Conservation (phyloP, 2,888 invertebrate genomes). For the Melieria omissa region DNA sequence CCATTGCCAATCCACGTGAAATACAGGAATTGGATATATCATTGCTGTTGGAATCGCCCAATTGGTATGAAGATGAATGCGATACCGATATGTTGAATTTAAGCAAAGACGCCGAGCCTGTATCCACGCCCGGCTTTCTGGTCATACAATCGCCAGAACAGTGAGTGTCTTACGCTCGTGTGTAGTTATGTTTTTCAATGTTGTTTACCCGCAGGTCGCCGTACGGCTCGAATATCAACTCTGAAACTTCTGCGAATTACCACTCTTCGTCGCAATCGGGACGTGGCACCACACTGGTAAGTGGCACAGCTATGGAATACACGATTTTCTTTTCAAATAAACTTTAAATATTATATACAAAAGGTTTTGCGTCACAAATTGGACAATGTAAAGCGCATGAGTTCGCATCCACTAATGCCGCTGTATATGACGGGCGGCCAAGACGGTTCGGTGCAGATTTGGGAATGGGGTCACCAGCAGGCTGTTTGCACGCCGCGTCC, state of each 20-base stretch:
- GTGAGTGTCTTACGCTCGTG: conserved; percentile 49
- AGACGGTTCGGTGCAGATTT: conserved; percentile 94
- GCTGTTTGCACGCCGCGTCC: conserved; percentile 90
- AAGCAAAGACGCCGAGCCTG: conserved; percentile 78
- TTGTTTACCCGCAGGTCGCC: conserved; percentile 45
- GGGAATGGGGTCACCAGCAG: conserved; percentile 98
- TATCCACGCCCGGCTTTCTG: conserved; percentile 85
- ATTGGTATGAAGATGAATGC: conserved; percentile 97
- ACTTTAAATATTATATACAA: conserved; percentile 59
- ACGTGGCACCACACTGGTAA: conserved; percentile 88
- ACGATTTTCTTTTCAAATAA: too few species aligned
- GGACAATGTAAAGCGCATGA: conserved; percentile 94
- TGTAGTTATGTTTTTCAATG: not conserved
- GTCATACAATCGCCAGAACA: conserved; percentile 80
- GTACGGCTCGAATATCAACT: conserved; percentile 48
- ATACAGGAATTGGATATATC: conserved; percentile 98
- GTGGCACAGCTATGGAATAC: conserved; percentile 52
- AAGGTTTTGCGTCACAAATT: conserved; percentile 92
- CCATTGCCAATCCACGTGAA: conserved; percentile 94
- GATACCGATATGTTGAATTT: conserved; percentile 94
- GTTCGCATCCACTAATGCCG: conserved; percentile 94
- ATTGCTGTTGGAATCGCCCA: conserved; percentile 86
- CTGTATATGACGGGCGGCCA: conserved; percentile 95
- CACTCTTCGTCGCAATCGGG: conserved; percentile 75
- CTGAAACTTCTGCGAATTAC: conserved; percentile 53